phyloP scores from a whole-genome alignment of 2,797 vertebrate genomes.

The Thamnophis elegans region DNA sequence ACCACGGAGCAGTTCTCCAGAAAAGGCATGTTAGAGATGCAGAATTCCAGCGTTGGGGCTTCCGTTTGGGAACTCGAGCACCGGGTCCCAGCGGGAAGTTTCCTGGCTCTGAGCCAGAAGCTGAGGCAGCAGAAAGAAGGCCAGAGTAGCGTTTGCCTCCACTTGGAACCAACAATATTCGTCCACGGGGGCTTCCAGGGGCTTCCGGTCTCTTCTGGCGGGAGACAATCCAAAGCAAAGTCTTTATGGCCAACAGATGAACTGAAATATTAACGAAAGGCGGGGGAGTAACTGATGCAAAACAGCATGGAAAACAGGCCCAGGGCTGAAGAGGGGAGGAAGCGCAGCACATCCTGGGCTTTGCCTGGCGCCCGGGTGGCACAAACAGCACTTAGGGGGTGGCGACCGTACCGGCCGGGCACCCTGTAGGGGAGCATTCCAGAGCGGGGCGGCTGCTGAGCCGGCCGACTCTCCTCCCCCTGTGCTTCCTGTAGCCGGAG shows the following conservation, averaged over 20 bases:
- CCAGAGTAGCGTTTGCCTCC: not conserved
- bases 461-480: not conserved
- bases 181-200: not conserved
- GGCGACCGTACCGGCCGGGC: not conserved
- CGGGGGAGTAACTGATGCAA: not conserved
- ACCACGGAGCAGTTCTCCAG: not conserved
- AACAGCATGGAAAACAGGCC: not conserved
- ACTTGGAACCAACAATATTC: not conserved
- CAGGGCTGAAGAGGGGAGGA: not conserved
- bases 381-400: not conserved
- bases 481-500: not conserved
- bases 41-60: not conserved
- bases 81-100: not conserved
- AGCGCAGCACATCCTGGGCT: not conserved
- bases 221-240: not conserved
- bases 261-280: not conserved
- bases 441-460: not conserved
- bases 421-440: not conserved
- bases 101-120: constrained; percentile 20
- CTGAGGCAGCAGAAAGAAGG: not conserved
- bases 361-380: not conserved
- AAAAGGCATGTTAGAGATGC: not conserved
- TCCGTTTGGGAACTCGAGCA: not conserved
- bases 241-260: not conserved
- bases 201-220: too few species aligned